Base-by-base conservation (phyloP, 1,140 invertebrate genomes). In the Drosophila seguyi region DNA sequence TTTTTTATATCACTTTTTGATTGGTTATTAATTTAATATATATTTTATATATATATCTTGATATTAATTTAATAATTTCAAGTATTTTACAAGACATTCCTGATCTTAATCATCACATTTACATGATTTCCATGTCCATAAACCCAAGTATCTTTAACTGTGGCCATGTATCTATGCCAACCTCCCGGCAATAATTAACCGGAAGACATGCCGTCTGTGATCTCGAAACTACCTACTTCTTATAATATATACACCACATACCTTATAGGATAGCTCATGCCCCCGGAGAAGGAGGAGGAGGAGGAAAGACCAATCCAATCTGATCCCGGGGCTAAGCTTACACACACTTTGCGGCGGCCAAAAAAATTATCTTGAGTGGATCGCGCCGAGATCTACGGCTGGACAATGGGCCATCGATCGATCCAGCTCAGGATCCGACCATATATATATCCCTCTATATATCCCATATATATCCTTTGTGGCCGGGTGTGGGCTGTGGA, bases 291-390 rank as follows among this genome's bases (percentile, higher is more conserved):
- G 25, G n/a, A n/a, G 27, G 27, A 29, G 27, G 27, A 52, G 50
- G 14, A 53, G 50, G 18, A 53, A 14, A 55, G 34, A n/a, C 20
- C 52, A 58, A 69, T 42, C 14, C 36, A 44, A 75, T 36, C 38
- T 72, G 75, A 82, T 75, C 82, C 75, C 18, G 8, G 34, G 84
- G 58, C 67, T 90, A 85, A 85, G 81, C 85, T 90, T 88, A 53
- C 50, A 29, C 47, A 79, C 81, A 79, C 87, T 83, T 42, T 42
- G 38, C 90, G 83, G 84, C 81, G 80, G 77, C 68, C 77, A 74
- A 58, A 62, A 85, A 88, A 90, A 85, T 85, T 90, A 88, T 88
- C 77, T 79, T 90, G 85, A 88, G 85, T 88, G 81, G 85, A 88
- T 88, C 85, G 74, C 73, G 53, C 16, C 59, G 31, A 36, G 53